Base-by-base conservation (phyloP, 2,888 invertebrate species). In the Andricus curvator region DNA sequence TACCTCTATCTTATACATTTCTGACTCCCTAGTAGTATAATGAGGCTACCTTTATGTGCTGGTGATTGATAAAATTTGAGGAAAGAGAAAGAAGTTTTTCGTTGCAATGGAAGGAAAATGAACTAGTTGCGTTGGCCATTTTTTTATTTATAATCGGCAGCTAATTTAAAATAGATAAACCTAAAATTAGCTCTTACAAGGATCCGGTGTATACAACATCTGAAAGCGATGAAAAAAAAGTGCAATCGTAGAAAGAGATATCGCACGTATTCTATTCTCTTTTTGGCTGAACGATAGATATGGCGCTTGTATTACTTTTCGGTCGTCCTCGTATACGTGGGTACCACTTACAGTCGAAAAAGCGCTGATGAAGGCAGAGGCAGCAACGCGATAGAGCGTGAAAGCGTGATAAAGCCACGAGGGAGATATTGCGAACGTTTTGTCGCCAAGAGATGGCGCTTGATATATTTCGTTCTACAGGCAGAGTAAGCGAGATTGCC, bases 351-450 rank as follows among this genome's bases (percentile, higher is more conserved):
- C 51, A 51, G 51, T 51, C 56, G 56, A 74, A 74, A 74, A 74
- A 74, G 56, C 74, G 74, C 74, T 74, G 74, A 74, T 74, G 74
- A 74, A 74, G 33, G 74, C 74, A 74, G n/a, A 74, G 56, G 79
- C 84, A 83, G 83, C 85, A 84, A 84, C 84, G 86, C 88, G 88
- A 88, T 88, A 88, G 88, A 89, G 86, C 88, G 88, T 88, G 86
- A 89, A 88, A 76, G 78, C 80, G 81, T 85, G 88, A 89, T 88
- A 89, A 89, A 86, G 85, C 80, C 80, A 81, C 80, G 83, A 82
- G 80, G 80, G 78, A 78, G 78, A 82, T 82, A 82, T 82, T 80
- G 74, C 56, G 80, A 80, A 82, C 82, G 60, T 80, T 82, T 82
- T 78, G 82, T 82, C 82, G 80, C 82, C 76, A 78, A 67, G 80